phyloP scores from a whole-genome alignment of 2,113 vertebrate genomes.

The Festucalex cinctus region DNA sequence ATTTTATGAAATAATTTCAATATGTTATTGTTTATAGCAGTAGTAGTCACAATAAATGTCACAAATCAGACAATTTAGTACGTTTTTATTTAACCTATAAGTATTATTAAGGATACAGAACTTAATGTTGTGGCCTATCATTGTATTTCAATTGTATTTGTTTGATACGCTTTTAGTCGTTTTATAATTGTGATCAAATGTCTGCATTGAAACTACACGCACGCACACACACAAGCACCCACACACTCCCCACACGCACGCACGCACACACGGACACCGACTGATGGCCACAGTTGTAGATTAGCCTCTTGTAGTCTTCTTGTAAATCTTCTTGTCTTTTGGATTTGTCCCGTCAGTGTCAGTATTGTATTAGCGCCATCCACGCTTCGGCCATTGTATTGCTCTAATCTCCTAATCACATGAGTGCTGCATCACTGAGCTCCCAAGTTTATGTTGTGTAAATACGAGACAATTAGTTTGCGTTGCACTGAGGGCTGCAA shows the following conservation, averaged over 20 bases:
- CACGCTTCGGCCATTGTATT: slow-evolving; percentile 41
- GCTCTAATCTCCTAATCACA: slow-evolving; percentile 66
- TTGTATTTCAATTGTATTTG: neutral
- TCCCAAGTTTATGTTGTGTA: slow-evolving; percentile 37
- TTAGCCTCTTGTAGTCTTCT: slow-evolving; percentile 48
- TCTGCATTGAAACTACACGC: neutral
- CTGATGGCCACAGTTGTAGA: slow-evolving; percentile 35
- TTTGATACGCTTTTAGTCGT: neutral
- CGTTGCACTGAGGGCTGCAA: slow-evolving; percentile 6
- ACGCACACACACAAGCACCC: slow-evolving; percentile 22
- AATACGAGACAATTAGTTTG: slow-evolving; percentile 41
- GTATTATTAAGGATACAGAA: neutral
- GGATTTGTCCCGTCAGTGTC: slow-evolving; percentile 50
- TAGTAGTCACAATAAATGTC: too few species aligned
- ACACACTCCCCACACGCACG: slow-evolving; percentile 3
- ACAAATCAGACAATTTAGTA: too few species aligned
- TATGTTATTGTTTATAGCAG: too few species aligned
- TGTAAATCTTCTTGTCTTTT: slow-evolving; percentile 46
- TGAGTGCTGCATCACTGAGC: slow-evolving; percentile 57
- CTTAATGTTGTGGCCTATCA: neutral
- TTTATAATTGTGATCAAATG: neutral
- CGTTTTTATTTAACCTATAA: too few species aligned
- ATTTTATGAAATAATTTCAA: too few species aligned
- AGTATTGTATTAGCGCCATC: slow-evolving; percentile 24
- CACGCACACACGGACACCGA: slow-evolving; percentile 16